Evolutionary conservation across 2,888 invertebrate genomes (phyloP).

Genomic region (Saturnia pavonia): DNA sequence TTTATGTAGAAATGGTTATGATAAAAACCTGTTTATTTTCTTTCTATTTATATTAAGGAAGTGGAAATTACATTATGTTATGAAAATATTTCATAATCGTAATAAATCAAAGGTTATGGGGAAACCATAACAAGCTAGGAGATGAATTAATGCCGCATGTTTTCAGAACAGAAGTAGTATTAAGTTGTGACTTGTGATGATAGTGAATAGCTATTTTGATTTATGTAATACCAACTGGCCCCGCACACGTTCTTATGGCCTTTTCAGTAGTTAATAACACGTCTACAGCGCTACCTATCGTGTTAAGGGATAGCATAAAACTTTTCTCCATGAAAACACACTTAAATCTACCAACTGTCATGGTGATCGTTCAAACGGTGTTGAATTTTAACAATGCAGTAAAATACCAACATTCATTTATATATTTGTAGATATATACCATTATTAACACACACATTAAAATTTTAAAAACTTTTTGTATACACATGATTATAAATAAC

Average conservation of each 20-base stretch:
- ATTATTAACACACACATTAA: no score
- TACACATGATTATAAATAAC: slow-evolving; percentile 9
- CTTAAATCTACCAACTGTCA: no score
- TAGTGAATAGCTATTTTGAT: neutral
- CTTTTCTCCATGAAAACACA: no score
- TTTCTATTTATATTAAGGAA: neutral
- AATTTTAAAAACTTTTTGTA: no score
- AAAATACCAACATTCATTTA: no score
- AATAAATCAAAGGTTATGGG: neutral
- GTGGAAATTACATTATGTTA: neutral
- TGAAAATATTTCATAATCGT: neutral
- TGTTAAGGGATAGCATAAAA: no score
- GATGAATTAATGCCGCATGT: neutral
- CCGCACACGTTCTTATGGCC: no score
- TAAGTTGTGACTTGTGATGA: neutral
- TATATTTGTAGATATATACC: no score
- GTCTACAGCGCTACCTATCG: no score
- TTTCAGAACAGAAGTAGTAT: neutral
- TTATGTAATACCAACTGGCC: neutral
- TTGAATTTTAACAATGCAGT: no score
- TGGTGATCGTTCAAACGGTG: no score
- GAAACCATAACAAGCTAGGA: neutral
- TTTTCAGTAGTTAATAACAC: no score
- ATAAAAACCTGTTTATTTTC: neutral
- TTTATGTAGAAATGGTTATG: neutral